Evolutionary conservation across 2,113 vertebrate species (phyloP).

Genomic region (Corythornis cristatus): DNA sequence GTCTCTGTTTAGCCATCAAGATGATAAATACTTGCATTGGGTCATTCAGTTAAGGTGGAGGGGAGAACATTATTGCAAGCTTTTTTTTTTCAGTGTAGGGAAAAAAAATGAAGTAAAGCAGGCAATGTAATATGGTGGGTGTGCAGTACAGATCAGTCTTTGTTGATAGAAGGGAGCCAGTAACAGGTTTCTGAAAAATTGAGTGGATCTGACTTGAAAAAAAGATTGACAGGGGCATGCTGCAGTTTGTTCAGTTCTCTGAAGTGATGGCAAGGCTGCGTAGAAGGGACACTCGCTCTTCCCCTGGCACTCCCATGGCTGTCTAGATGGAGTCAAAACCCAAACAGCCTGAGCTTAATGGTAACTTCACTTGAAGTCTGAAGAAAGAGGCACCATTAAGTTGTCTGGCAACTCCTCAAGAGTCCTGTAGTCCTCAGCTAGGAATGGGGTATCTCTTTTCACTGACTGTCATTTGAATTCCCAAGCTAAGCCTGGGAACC

Average conservation of each 20-base stretch:
- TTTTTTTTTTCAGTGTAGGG: background rate
- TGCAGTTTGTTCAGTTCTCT: background rate
- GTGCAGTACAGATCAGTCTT: background rate
- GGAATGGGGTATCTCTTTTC: background rate
- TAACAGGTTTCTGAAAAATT: background rate
- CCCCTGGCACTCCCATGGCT: background rate
- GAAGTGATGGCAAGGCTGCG: background rate
- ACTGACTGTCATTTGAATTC: background rate
- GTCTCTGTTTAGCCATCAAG: background rate
- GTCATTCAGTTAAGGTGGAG: background rate
- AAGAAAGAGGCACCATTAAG: background rate
- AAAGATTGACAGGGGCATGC: background rate
- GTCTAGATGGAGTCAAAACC: background rate
- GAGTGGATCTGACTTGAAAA: background rate
- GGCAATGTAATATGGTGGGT: background rate
- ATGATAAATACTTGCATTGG: background rate
- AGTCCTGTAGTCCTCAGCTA: background rate
- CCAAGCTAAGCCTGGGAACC: background rate
- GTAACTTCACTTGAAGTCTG: background rate
- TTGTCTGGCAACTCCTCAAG: background rate
- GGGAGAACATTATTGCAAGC: background rate
- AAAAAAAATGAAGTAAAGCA: background rate
- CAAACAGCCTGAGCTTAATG: background rate
- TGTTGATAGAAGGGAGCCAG: background rate
- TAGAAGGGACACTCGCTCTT: accelerated